Base-by-base conservation (phyloP, 2,888 invertebrate species). In the Mechanitis messenoides region DNA sequence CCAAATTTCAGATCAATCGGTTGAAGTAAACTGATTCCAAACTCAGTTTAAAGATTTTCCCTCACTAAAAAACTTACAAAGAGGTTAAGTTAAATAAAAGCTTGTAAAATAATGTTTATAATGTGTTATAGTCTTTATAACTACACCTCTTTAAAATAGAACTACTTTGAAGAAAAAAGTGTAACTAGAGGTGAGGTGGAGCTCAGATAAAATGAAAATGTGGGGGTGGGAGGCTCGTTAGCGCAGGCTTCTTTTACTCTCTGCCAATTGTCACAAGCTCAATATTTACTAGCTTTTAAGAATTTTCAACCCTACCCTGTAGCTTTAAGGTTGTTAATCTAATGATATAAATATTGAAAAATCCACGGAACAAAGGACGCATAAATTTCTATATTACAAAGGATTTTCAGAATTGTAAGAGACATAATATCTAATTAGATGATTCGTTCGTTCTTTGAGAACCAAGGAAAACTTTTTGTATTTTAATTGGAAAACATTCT, bases 391-490 rank as follows among this genome's bases (percentile, higher is more conserved):
- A 81, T 83, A 83, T 78, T 83, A 85, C 87, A 87, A 87, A 87
- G 85, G 84, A 84, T 81, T 87, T 85, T 83, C 81, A 81, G 82
- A 83, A 82, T 82, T 82, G 82, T 85, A 76, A 84, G 83, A 83
- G 83, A 84, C 83, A 82, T 84, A 83, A 86, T 85, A 81, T 80
- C 83, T 87, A 87, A 88, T 87, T 88, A 87, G 82, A 84, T 84
- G 81, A 83, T 79, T 83, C 9, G 77, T 76, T 80, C 73, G 73
- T 75, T 72, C 74, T 74, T 75, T 74, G 70, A 71, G 71, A 77
- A 69, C 68, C 68, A 65, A 55, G 57, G 56, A 54, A 63, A 65
- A 62, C 60, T 59, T 56, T 57, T 62, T 64, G 54, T 45, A 63
- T 58, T 65, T 63, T 61, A 61, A 63, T 63, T 63, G 63, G 55